These are phyloP conservation scores for Epirrita christyi DNA, from an alignment of 2,888 invertebrate genomes.

Conservation along the genomic window DNA sequence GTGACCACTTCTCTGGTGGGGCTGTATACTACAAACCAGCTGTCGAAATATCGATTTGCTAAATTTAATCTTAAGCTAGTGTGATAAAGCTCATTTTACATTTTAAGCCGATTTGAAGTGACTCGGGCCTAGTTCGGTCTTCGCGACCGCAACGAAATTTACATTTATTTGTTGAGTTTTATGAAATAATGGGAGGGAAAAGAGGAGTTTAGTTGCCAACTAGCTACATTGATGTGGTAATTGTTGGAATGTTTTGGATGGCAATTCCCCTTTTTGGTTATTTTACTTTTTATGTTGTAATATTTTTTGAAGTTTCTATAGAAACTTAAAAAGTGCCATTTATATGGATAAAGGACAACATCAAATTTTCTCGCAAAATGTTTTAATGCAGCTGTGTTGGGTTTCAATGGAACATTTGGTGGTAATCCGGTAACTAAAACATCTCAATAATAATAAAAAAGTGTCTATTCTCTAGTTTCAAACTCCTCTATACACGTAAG, in stretches of 20 bases:
- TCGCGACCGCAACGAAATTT: conserved; percentile 36
- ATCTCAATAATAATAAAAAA: too few species aligned
- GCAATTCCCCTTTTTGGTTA: not conserved
- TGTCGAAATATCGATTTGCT: too few species aligned
- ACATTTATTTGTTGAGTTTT: conserved; percentile 40
- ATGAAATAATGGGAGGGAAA: conserved; percentile 35
- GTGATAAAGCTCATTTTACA: conserved; percentile 6
- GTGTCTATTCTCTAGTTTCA: too few species aligned
- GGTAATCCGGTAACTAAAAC: not conserved
- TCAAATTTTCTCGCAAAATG: too few species aligned
- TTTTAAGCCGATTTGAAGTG: conserved; percentile 1
- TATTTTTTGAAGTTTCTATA: too few species aligned
- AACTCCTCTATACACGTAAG: too few species aligned
- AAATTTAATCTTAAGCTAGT: conserved; percentile 2
- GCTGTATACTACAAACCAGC: too few species aligned
- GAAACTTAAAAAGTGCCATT: too few species aligned
- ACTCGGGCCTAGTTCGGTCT: conserved; percentile 26
- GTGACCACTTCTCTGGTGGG: too few species aligned
- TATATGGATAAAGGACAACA: too few species aligned
- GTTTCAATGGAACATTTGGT: not conserved
- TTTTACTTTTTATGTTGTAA: too few species aligned
- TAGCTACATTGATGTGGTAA: conserved; percentile 24
- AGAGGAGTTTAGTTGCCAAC: conserved; percentile 20
- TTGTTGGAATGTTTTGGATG: conserved; percentile 11
- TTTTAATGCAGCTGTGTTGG: not conserved